Evolutionary conservation across 1,140 invertebrate species (phyloP).

Genomic region (Atta texana): DNA sequence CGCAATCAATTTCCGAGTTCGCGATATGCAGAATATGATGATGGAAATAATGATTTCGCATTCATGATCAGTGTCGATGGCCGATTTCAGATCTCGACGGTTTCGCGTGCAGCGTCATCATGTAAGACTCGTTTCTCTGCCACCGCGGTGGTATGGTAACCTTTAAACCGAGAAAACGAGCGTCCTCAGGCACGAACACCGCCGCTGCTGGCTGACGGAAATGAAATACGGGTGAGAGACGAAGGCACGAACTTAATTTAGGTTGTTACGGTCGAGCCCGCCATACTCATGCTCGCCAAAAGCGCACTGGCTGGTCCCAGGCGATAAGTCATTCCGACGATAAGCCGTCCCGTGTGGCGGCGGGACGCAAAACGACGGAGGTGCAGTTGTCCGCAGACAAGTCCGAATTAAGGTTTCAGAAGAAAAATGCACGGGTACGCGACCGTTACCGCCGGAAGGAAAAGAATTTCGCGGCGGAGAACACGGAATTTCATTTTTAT

Average conservation of each 20-base stretch:
- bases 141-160: constrained; percentile 44
- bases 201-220: constrained; percentile 62
- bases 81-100: constrained; percentile 66
- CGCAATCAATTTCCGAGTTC: background rate
- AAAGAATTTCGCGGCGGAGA: constrained; percentile 4
- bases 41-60: constrained; percentile 17
- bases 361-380: constrained; percentile 70
- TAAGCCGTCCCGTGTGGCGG: constrained; percentile 73
- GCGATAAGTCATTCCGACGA: constrained; percentile 85
- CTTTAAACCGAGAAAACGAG: constrained; percentile 68
- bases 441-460: constrained; percentile 59
- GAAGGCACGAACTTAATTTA: constrained; percentile 79
- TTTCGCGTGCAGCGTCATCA: background rate
- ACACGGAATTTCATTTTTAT: constrained; percentile 46
- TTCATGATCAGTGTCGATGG: background rate
- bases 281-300: constrained; percentile 68
- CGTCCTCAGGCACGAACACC: constrained; percentile 51
- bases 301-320: constrained; percentile 69
- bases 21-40: background rate
- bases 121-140: background rate
- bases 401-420: constrained; percentile 72
- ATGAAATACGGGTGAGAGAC: constrained; percentile 81
- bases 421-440: constrained; percentile 68
- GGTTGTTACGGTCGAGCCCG: constrained; percentile 75
- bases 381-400: constrained; percentile 62